Base-by-base conservation (phyloP, 2,797 vertebrate species). In the Tragelaphus oryx region DNA sequence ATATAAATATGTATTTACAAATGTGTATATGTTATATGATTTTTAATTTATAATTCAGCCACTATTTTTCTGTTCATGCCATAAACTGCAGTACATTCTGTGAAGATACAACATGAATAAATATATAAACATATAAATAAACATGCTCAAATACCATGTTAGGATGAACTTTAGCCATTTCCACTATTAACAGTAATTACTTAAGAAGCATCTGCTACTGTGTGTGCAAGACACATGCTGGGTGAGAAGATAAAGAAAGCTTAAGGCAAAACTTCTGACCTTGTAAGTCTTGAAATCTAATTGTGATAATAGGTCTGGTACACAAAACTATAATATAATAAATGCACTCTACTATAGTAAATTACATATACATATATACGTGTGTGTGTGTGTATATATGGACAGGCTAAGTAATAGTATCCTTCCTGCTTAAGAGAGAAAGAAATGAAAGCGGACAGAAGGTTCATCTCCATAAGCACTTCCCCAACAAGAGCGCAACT, bases 11-110 rank as follows among this genome's bases (percentile, higher is more conserved):
- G 11, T 12, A 22, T 79, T 26, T 30, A 65, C 5, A 75, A 78
- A 68, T 24, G 24, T 89, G 54, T 57, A 24, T 94, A 12, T 37
- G 30, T 57, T 16, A 26, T 80, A 76, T 84, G 28, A 6, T 17
- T 80, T 94, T 91, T 91, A 60, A 91, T 52, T 78, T 79, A 83
- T 44, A 89, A 74, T 87, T 93, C 52, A 85, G 24, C 14, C 46
- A 84, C n/a, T 88, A n/a, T 82, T 88, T 94, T 87, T 30, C 60
- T 79, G 80, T 83, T 94, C 30, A 48, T 68, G 65, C 11, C 17
- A 81, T 76, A 82, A 62, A 0, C 14, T 82, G 10, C 28, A 57
- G 14, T 55, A 87, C 90, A 90, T 44, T 76, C 82, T 92, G 20
- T 88, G 46, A 87, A 41, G 30, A 65, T 5, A 65, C 1, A 59